phyloP scores from a whole-genome alignment of 1,140 invertebrate species.

The Triops cancriformis region DNA sequence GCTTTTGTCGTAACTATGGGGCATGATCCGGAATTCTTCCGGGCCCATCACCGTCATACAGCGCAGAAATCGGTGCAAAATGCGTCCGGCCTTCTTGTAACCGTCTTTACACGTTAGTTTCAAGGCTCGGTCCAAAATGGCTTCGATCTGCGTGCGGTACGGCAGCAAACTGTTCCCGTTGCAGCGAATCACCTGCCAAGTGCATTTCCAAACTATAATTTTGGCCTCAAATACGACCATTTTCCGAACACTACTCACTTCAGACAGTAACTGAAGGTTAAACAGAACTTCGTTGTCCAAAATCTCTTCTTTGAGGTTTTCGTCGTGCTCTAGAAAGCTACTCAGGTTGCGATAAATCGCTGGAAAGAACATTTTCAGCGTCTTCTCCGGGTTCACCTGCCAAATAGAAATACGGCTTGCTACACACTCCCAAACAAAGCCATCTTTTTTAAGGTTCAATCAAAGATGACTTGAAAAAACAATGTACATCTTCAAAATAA shows the following conservation, averaged over 20 bases:
- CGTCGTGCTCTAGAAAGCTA: constrained; percentile 44
- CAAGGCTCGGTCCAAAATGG: constrained; percentile 53
- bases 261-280: constrained; percentile 62
- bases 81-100: constrained; percentile 43
- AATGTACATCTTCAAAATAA: too few relatives aligned
- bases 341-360: constrained; percentile 52
- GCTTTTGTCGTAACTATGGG: constrained; percentile 52
- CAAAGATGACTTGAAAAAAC: too few relatives aligned
- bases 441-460: too few relatives aligned
- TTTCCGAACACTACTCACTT: constrained; percentile 42
- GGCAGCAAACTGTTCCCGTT: constrained; percentile 51
- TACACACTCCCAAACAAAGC: too few relatives aligned
- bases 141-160: constrained; percentile 51
- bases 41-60: constrained; percentile 52
- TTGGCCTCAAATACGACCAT: neutral
- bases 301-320: constrained; percentile 58
- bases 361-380: constrained; percentile 62
- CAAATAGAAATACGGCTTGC: too few relatives aligned
- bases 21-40: constrained; percentile 53
- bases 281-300: constrained; percentile 71
- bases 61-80: constrained; percentile 46
- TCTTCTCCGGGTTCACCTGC: constrained; percentile 52
- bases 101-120: constrained; percentile 54
- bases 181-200: constrained; percentile 43
- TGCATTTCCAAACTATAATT: constrained; percentile 29